Evolutionary conservation across 1,140 invertebrate genomes (phyloP), one percentile per base, ranked within the genome.

Genomic region (Sminthurides bifidus): DNA sequence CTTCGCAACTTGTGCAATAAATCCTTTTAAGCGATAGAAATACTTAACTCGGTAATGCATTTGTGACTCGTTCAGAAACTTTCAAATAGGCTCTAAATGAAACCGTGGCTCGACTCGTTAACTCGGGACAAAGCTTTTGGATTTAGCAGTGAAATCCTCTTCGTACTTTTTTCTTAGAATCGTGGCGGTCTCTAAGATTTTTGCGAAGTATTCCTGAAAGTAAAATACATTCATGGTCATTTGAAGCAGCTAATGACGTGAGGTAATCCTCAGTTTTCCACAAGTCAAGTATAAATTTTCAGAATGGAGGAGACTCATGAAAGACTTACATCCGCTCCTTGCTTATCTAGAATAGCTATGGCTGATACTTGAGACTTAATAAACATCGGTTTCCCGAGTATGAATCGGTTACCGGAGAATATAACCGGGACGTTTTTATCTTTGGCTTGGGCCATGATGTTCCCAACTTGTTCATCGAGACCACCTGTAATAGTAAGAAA

Each of bases 401-500:
- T 58, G 38, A 30, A 65, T 15, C 59, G 56, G 51, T 56, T 61
- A 40, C 63, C 59, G 14, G 53, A 59, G 35, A 61, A 65, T 14
- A 65, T 48, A 37, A 50, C 45, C 5, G 56, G 59, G 3, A 59
- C 50, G 8, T 55, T 54, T 23, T 61, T 61, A 19, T 33, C 54
- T 26, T 50, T 54, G 19, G 59, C 56, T 14, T 27, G 4, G 0
- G n/a, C 3, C 14, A 61, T 35, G 12, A 65, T 57, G 2, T 44
- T 6, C 27, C 21, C 17, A 15, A 61, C 14, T 44, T 59, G 59
- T 14, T 65, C 63, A 43, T 65, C 63, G 1, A 65, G 48, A n/a
- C 63, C 63, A 50, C 59, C 63, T 65, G 24, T 6, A 46, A 52
- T 45, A 14, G 10, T 29, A 29, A 14, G 15, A 35, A 31, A 37